Percentiles rank a stretch among this genome's conserved stretches.
phyloP scores from a whole-genome alignment of 2,113 vertebrate genomes.

The Theropithecus gelada region DNA sequence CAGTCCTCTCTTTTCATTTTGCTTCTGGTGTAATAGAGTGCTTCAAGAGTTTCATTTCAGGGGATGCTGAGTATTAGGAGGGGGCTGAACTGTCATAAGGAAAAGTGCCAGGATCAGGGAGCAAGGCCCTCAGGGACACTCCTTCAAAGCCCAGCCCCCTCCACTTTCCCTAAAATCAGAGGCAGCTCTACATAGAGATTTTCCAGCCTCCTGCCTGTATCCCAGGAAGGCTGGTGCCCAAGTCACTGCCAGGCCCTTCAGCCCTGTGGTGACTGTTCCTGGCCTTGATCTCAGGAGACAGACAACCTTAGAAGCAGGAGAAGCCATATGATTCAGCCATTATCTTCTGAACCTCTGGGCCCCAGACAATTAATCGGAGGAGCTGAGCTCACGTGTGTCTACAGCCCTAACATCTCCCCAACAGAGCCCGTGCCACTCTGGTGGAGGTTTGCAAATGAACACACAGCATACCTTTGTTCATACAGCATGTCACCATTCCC shows the following conservation, averaged over 20 bases:
- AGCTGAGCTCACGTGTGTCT: slow-evolving; percentile 42
- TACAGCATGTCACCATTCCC: slow-evolving; percentile 38
- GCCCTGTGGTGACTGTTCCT: not conserved
- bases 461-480: slow-evolving; percentile 68
- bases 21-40: not conserved
- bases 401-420: slow-evolving; percentile 31
- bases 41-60: not conserved
- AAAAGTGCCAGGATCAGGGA: not conserved
- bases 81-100: not conserved
- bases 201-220: not conserved
- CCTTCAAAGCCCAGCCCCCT: not conserved
- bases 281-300: slow-evolving; percentile 37
- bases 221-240: not conserved
- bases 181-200: not conserved
- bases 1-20: not conserved
- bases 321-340: slow-evolving; percentile 51
- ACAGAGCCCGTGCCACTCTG: not conserved
- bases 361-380: slow-evolving; percentile 53
- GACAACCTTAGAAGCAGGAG: slow-evolving; percentile 43
- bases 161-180: not conserved
- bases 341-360: slow-evolving; percentile 29
- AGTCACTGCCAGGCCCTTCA: not conserved
- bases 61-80: not conserved
- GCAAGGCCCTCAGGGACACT: not conserved
- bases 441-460: slow-evolving; percentile 55